phyloP scores from a whole-genome alignment of 2,113 vertebrate species.

The Ahaetulla prasina region DNA sequence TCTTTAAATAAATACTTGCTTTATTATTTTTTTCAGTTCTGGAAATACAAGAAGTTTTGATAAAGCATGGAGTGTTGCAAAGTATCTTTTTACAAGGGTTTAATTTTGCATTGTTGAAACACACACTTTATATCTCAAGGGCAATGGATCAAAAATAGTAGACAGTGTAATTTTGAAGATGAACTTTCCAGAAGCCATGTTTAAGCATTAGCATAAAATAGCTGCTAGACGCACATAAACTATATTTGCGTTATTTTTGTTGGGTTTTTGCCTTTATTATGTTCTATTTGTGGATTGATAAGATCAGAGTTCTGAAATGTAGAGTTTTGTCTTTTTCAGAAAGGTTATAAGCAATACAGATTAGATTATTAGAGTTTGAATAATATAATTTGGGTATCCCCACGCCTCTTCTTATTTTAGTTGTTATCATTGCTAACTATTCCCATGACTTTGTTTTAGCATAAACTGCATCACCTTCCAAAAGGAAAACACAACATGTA shows the following conservation, averaged over 20 bases:
- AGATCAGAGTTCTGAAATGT: background rate
- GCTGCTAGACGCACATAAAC: background rate
- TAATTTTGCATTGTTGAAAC: background rate
- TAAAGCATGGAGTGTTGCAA: background rate
- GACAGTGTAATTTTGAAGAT: background rate
- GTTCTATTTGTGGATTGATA: background rate
- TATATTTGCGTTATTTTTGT: background rate
- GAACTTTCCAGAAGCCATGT: background rate
- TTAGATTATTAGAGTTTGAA: background rate
- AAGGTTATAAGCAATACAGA: background rate
- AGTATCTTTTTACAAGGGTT: background rate
- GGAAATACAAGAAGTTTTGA: background rate
- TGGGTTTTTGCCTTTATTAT: background rate
- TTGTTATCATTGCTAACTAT: background rate
- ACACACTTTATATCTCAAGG: background rate
- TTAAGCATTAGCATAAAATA: background rate
- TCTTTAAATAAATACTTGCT: background rate
- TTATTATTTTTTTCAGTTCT: background rate
- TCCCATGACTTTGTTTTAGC: background rate
- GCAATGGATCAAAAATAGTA: background rate
- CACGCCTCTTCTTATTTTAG: background rate
- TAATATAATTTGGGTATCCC: background rate
- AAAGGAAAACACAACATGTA: background rate
- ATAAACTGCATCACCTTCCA: background rate
- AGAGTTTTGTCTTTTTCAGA: background rate